Conservation (phyloP, 2,888 invertebrate genomes). For the Amphipoea lucens region DNA sequence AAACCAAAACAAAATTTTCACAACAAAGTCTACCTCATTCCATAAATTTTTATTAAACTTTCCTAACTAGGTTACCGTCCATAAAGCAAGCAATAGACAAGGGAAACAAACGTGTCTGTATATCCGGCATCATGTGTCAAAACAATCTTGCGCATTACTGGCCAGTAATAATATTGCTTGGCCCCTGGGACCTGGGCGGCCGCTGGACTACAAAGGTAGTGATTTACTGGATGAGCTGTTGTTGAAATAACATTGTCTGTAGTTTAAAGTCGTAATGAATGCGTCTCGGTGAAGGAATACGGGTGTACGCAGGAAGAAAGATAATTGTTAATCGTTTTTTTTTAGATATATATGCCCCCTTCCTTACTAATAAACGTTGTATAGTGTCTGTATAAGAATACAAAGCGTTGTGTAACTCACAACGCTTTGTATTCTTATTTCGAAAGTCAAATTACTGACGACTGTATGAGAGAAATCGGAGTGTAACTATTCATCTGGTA, state of each 20-base stretch:
- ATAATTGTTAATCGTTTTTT: not conserved
- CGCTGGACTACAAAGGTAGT: slow-evolving; percentile 12
- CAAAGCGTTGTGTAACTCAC: too few species aligned
- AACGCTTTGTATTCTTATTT: too few species aligned
- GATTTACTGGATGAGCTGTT: slow-evolving; percentile 44
- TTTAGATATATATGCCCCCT: not conserved
- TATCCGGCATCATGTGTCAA: slow-evolving; percentile 82
- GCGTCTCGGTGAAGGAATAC: not conserved
- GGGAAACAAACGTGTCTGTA: slow-evolving; percentile 67
- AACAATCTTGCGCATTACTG: slow-evolving; percentile 86
- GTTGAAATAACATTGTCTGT: slow-evolving; percentile 24
- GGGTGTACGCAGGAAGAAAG: not conserved
- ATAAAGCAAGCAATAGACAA: slow-evolving; percentile 48
- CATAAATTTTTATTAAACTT: slow-evolving; percentile 32
- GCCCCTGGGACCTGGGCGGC: slow-evolving; percentile 61
- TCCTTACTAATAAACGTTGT: too few species aligned
- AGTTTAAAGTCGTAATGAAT: not conserved
- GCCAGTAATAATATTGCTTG: slow-evolving; percentile 80
- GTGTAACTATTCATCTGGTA: too few species aligned
- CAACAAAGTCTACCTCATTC: slow-evolving; percentile 21
- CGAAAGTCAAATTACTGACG: too few species aligned
- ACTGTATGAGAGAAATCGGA: too few species aligned
- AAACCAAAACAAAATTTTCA: not conserved
- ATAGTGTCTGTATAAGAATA: too few species aligned
- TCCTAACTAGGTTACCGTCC: slow-evolving; percentile 42